Evolutionary conservation across 2,888 invertebrate genomes (phyloP).

Genomic region (Lochmaea crataegi): DNA sequence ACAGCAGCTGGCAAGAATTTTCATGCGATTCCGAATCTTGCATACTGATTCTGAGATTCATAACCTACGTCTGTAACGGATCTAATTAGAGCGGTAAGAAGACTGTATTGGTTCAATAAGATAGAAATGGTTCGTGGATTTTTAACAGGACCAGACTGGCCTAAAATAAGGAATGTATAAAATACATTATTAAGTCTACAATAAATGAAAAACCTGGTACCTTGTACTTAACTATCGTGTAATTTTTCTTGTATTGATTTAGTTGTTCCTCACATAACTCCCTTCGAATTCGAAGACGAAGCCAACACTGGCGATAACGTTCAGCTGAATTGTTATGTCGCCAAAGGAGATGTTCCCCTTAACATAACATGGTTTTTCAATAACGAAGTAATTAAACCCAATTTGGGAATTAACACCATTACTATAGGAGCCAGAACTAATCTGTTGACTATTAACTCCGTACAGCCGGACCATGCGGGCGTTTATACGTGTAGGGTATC

Average conservation of each 20-base stretch:
- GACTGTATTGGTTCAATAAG: too few species aligned
- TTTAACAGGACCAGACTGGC: too few species aligned
- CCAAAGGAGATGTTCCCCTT: conserved; percentile 80
- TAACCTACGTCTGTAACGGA: too few species aligned
- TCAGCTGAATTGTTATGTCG: conserved; percentile 76
- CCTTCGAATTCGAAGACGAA: conserved; percentile 71
- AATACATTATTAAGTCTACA: too few species aligned
- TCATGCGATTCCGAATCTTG: too few species aligned
- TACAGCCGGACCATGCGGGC: conserved; percentile 76
- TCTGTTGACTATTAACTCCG: conserved; percentile 72
- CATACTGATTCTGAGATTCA: too few species aligned
- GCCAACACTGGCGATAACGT: conserved; percentile 77
- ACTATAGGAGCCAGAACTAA: conserved; percentile 69
- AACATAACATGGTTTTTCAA: conserved; percentile 82
- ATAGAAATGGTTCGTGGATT: too few species aligned
- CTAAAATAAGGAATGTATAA: too few species aligned
- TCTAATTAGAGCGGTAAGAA: too few species aligned
- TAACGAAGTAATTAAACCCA: conserved; percentile 62
- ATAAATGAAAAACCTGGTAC: too few species aligned
- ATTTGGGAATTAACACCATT: conserved; percentile 55
- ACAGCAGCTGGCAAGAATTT: too few species aligned
- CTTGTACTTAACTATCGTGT: not conserved
- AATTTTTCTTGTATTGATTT: conserved; percentile 29
- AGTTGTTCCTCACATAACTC: conserved; percentile 69
- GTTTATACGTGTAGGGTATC: conserved; percentile 77